A percentile compares a stretch with the other conserved stretches of the same genome.
Conservation (phyloP, 2,113 vertebrate species). For the Columba livia region DNA sequence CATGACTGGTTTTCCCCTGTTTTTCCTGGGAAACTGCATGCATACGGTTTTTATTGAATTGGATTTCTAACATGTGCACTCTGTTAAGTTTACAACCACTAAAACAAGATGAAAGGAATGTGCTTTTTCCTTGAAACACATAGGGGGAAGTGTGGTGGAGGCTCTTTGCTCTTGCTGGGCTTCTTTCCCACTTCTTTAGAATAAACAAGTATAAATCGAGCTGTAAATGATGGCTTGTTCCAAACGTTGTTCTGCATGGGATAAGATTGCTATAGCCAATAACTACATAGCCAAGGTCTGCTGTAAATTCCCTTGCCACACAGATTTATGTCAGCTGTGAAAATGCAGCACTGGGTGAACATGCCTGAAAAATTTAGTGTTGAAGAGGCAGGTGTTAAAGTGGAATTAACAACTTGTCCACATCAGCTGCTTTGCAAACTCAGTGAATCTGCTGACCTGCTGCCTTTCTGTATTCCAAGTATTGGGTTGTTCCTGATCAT, state of each 20-base stretch:
- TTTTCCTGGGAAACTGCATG: background rate
- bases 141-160: background rate
- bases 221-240: conserved; percentile 70
- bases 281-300: conserved; percentile 64
- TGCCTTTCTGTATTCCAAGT: background rate
- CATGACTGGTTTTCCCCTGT: background rate
- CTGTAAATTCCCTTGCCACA: conserved; percentile 63
- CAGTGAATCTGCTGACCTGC: background rate
- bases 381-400: background rate
- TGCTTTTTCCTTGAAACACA: background rate
- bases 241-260: conserved; percentile 50
- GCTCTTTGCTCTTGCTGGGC: background rate
- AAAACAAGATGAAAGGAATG: background rate
- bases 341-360: conserved; percentile 31
- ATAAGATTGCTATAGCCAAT: conserved; percentile 67
- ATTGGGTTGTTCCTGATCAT: background rate
- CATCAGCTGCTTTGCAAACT: background rate
- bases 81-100: background rate
- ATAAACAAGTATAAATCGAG: conserved; percentile 73
- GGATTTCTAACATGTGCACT: background rate
- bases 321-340: conserved; percentile 60
- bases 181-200: conserved; percentile 54
- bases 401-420: background rate
- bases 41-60: background rate
- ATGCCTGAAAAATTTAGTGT: background rate